Evolutionary conservation across 2,113 vertebrate genomes (phyloP), one percentile per base, ranked within the genome.

Genomic region (Bos taurus): DNA sequence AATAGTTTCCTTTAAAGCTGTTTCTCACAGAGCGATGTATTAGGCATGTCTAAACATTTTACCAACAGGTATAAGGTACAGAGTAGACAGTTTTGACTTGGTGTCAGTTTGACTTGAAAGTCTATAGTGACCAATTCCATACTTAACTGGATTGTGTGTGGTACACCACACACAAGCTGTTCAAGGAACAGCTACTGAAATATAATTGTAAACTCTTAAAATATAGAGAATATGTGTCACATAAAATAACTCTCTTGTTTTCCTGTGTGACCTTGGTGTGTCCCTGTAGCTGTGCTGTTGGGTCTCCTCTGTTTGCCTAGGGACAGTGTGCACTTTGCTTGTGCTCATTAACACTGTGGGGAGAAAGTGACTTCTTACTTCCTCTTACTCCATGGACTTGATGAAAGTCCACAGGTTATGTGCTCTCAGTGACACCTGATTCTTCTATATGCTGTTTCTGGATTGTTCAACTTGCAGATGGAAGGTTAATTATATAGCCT

Each of bases 321-420:
- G 88, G 30, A 74, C 30, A 3, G 78, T 28, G 4, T 26, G 17
- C 14, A 43, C 59, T 77, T 46, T 46, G n/a, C 7, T 60, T 78
- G 83, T 83, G 84, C 12, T 84, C 30, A 15, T 97, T 91, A 52
- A 50, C n/a, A 43, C 19, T 21, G 1, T 46, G 26, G 26, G 33
- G 33, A 82, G 87, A 86, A 82, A 93, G 12, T 97, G 56, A 92
- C 77, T 88, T 95, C 91, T 90, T 50, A 74, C n/a, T 96, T 84
- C 54, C 62, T 92, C 25, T 74, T 80, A 19, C 40, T 89, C 8
- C 15, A 0, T 33, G 56, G 43, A 80, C 71, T 62, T 91, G 82
- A 62, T 89, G 92, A 56, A 83, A 80, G 43, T 26, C 26, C 84
- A 10, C 33, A 40, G 28, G 50, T 21, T 59, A 5, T 26, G 4